Percentiles rank a stretch among this genome's conserved stretches.
Conservation (phyloP, 2,888 invertebrate species). For the Alentia gelatinosa region DNA sequence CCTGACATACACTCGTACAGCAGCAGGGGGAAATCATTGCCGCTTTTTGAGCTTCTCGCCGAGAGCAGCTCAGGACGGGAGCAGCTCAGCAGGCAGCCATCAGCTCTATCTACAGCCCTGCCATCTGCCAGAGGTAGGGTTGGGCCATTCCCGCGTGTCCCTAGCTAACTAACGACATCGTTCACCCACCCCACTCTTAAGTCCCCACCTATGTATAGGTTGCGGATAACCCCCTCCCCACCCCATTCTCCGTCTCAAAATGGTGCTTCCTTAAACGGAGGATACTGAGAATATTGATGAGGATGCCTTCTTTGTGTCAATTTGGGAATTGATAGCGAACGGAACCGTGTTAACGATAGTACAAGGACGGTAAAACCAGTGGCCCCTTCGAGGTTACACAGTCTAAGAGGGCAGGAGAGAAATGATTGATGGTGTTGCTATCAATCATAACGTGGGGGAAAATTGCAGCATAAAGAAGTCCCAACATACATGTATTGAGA, state of each 20-base stretch:
- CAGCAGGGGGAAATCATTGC: not conserved
- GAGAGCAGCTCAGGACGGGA: not conserved
- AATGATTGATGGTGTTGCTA: not conserved
- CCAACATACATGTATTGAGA: too few relatives aligned
- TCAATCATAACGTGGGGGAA: not conserved
- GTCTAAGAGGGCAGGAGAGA: not conserved
- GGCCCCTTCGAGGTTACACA: not conserved
- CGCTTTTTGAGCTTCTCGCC: not conserved
- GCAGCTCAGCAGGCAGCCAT: constrained; percentile 8
- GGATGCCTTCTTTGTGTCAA: not conserved
- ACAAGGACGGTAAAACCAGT: not conserved
- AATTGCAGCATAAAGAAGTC: too few relatives aligned
- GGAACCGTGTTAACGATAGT: not conserved
- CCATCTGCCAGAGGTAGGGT: too few relatives aligned
- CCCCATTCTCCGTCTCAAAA: not conserved
- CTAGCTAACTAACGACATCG: not conserved
- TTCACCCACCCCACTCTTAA: too few relatives aligned
- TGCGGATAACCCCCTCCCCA: not conserved
- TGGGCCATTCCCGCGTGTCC: not conserved
- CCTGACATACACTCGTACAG: not conserved
- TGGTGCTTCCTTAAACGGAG: not conserved
- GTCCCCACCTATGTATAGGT: not conserved
- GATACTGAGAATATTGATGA: not conserved
- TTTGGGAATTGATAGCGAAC: not conserved
- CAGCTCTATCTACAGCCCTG: constrained; percentile 1